phyloP scores from a whole-genome alignment of 2,113 vertebrate species.

The Chinchilla lanigera region DNA sequence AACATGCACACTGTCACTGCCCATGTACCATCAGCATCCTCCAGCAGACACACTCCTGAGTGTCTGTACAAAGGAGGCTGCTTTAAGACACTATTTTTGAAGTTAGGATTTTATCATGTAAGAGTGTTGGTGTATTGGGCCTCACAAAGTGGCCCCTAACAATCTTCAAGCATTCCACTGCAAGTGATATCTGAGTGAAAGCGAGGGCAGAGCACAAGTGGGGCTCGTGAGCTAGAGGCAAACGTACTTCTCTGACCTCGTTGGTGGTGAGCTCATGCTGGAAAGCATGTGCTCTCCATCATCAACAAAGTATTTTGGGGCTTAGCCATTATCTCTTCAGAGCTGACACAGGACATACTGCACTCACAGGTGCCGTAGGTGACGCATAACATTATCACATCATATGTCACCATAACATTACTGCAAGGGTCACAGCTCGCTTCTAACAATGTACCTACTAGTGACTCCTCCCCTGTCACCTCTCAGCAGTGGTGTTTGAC shows the following conservation, averaged over 20 bases:
- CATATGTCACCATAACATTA: neutral
- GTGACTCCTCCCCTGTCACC: no score
- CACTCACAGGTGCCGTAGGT: neutral
- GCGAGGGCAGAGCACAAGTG: neutral
- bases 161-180: neutral
- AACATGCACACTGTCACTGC: neutral
- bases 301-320: neutral
- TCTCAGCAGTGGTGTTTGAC: accelerated
- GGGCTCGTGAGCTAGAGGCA: neutral
- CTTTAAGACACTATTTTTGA: neutral
- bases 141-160: neutral
- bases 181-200: neutral
- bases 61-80: neutral
- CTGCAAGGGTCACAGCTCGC: neutral
- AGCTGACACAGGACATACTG: conserved; percentile 8
- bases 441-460: neutral
- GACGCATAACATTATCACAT: neutral
- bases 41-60: neutral
- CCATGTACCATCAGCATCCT: neutral
- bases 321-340: neutral
- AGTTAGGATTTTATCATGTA: neutral
- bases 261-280: neutral
- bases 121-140: accelerated
- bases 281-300: neutral
- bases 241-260: neutral